phyloP scores from a whole-genome alignment of 2,797 vertebrate genomes.

The Macroramphosus scolopax region DNA sequence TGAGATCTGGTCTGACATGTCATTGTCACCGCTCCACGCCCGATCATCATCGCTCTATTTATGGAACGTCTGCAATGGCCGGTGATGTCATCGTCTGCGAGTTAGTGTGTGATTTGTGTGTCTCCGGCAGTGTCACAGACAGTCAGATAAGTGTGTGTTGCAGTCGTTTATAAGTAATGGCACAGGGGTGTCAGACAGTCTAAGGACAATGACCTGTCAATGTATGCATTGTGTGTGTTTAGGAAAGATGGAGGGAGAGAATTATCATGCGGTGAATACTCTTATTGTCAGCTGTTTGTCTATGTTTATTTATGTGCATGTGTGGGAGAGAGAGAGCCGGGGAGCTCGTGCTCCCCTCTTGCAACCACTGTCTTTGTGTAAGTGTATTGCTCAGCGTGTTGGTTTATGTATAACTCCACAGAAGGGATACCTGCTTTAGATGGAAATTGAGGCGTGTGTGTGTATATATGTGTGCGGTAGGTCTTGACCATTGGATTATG shows the following conservation, averaged over 20 bases:
- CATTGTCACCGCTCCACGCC: slow-evolving; percentile 34
- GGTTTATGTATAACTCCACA: slow-evolving; percentile 40
- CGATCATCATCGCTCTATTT: slow-evolving; percentile 31
- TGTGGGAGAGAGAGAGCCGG: slow-evolving; percentile 1
- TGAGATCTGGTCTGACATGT: slow-evolving; percentile 46
- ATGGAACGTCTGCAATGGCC: slow-evolving; percentile 42
- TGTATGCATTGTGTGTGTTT: neutral
- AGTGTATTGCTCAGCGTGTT: slow-evolving; percentile 9
- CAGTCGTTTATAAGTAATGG: slow-evolving; percentile 11
- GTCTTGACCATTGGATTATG: slow-evolving; percentile 14
- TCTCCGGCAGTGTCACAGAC: slow-evolving; percentile 7
- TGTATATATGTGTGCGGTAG: neutral
- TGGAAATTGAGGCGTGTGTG: slow-evolving; percentile 32
- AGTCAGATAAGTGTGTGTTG: neutral
- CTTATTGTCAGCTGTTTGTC: slow-evolving; percentile 9
- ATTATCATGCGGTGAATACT: slow-evolving; percentile 18
- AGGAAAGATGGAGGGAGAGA: neutral
- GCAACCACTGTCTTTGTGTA: slow-evolving; percentile 16
- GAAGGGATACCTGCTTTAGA: slow-evolving; percentile 25
- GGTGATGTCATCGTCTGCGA: slow-evolving; percentile 24
- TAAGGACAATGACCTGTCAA: slow-evolving; percentile 19
- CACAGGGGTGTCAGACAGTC: slow-evolving; percentile 2
- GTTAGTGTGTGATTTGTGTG: neutral
- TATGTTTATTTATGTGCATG: slow-evolving; percentile 13
- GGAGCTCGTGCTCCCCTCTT: slow-evolving; percentile 10